Percentiles rank a stretch among this genome's conserved stretches.
phyloP scores from a whole-genome alignment of 2,113 vertebrate species.

The Prunella himalayana region DNA sequence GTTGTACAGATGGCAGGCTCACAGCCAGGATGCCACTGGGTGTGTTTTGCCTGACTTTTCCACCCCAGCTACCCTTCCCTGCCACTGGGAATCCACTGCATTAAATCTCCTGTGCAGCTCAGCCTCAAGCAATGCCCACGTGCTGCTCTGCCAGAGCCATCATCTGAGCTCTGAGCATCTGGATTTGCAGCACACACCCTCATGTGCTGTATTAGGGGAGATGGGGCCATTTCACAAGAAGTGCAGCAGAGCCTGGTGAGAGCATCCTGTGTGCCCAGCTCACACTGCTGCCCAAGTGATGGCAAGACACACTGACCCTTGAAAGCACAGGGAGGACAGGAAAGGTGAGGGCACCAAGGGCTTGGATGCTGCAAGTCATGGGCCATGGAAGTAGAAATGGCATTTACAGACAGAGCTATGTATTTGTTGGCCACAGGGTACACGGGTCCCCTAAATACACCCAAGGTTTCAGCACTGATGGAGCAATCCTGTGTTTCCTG shows the following conservation, averaged over 20 bases:
- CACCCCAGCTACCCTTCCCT: neutral
- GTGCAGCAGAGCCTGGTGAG: neutral
- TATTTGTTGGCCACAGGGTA: neutral
- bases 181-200: neutral
- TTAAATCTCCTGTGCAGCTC: neutral
- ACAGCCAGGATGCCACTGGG: neutral
- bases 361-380: neutral
- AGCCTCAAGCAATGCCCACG: rapidly evolving
- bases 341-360: neutral
- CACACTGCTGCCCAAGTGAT: rapidly evolving
- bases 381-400: neutral
- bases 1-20: neutral
- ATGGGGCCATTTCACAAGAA: neutral
- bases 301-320: neutral
- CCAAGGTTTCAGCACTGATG: neutral
- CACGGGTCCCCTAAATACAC: rapidly evolving
- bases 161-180: neutral
- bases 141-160: neutral
- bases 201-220: rapidly evolving
- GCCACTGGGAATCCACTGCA: too few species aligned
- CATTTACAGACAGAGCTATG: rapidly evolving
- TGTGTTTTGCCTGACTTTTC: neutral
- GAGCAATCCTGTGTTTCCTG: rapidly evolving
- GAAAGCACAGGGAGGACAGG: neutral
- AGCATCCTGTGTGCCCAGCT: neutral